Conservation (phyloP, 2,888 invertebrate species). For the Lobophora halterata region DNA sequence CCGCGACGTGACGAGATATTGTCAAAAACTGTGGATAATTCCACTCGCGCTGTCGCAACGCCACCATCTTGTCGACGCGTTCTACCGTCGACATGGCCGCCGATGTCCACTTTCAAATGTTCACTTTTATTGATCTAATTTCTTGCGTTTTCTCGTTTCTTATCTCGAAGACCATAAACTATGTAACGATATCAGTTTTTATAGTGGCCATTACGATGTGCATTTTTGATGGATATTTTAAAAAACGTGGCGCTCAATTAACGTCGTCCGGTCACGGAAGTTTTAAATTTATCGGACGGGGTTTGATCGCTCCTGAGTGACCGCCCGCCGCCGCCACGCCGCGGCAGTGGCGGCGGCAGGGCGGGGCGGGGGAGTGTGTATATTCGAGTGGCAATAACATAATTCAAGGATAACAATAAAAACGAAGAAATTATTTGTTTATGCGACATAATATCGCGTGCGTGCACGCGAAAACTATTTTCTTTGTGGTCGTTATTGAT, state of each 20-base stretch:
- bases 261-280: constrained; percentile 73
- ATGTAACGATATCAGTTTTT: constrained; percentile 61
- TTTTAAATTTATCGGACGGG: constrained; percentile 62
- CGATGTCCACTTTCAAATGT: constrained; percentile 34
- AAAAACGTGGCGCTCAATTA: constrained; percentile 65
- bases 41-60: constrained; percentile 38
- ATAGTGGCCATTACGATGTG: constrained; percentile 69
- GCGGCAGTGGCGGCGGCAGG: constrained; percentile 33
- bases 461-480: constrained; percentile 78
- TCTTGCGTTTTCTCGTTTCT: constrained; percentile 41
- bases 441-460: constrained; percentile 77
- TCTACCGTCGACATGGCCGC: constrained; percentile 49
- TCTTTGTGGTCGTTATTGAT: constrained; percentile 77
- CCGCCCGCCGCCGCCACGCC: constrained; percentile 29
- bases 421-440: constrained; percentile 76
- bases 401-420: constrained; percentile 68
- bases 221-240: constrained; percentile 71
- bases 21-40: constrained; percentile 62
- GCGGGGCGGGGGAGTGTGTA: constrained; percentile 42
- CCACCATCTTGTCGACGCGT: constrained; percentile 45
- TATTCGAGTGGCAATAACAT: constrained; percentile 57
- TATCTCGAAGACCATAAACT: constrained; percentile 50
- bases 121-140: constrained; percentile 51
- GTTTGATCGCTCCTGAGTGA: constrained; percentile 56
- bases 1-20: constrained; percentile 69